Evolutionary conservation across 1,140 invertebrate species (phyloP), one percentile per base, ranked within the genome.

Genomic region (Holcopasites calliopsidis): DNA sequence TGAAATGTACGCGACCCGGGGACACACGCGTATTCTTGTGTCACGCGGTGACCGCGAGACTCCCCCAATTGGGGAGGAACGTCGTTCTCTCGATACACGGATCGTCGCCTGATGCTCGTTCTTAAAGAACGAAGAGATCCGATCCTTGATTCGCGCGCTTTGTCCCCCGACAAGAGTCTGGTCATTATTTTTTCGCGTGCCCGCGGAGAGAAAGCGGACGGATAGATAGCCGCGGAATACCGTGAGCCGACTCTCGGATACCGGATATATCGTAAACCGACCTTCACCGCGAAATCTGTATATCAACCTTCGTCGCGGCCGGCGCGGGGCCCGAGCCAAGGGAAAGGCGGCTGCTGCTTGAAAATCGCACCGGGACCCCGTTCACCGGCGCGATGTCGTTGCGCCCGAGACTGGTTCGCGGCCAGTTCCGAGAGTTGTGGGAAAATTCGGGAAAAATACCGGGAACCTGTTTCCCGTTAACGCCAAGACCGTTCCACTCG

Each of bases 201-300:
- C n/a, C 47, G 21, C 40, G 11, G 26, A 52, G 71, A 74, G 71
- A 74, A 74, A 74, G 71, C 71, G 55, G 52, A 50, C 57, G 58
- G 72, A 68, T 47, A 47, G n/a, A 13, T 68, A 55, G 28, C 23
- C 72, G 44, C 65, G 73, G 65, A 68, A 60, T 55, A 62, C 50
- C 44, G 35, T 49, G 54, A 40, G 54, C 65, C n/a, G 44, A 47
- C 16, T n/a, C 38, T 55, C 57, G 58, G 68, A 55, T 71, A 72
- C 68, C 57, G 68, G 75, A 62, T 72, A n/a, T n/a, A 77, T 77
- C n/a, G 68, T 72, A 77, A 77, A 77, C 68, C 75, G 75, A 77
- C 75, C 75, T 77, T 77, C 75, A 77, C 75, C 75, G 68, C 75
- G 75, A 77, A 77, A 77, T 77, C 75, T 40, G 68, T 72, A 64